Evolutionary conservation across 2,797 vertebrate genomes (phyloP).

Genomic region (Darevskia nairensis): DNA sequence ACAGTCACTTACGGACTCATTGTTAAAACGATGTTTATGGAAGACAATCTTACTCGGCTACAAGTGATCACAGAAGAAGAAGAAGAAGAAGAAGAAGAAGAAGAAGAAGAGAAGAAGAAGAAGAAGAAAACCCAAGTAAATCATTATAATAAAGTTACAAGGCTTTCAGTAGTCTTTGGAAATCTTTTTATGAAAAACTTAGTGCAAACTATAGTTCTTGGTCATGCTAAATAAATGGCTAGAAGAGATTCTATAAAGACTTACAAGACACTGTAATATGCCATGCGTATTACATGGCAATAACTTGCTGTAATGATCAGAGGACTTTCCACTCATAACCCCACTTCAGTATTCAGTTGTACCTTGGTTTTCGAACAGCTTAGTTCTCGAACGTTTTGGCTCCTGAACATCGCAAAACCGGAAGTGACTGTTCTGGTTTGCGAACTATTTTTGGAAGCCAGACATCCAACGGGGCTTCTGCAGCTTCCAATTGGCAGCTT

Average conservation of each 20-base stretch:
- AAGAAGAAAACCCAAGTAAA: not conserved
- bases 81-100: too few species aligned
- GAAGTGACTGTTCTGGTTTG: too few species aligned
- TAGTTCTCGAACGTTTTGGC: too few species aligned
- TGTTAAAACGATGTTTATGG: too few species aligned
- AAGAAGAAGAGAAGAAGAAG: too few species aligned
- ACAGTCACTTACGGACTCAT: too few species aligned
- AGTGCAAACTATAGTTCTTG: not conserved
- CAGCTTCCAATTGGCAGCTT: too few species aligned
- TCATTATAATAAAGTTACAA: conserved; percentile 17
- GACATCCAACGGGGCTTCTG: too few species aligned
- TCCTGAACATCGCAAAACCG: too few species aligned
- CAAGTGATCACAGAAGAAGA: not conserved
- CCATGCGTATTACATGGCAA: not conserved
- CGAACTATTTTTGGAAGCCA: too few species aligned
- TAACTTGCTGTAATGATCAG: not conserved
- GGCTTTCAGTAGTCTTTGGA: conserved; percentile 3
- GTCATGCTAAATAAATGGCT: not conserved
- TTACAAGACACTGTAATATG: not conserved
- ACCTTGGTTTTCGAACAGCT: not conserved
- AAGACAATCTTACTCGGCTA: too few species aligned
- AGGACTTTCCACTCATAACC: not conserved
- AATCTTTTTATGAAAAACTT: not conserved
- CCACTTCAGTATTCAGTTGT: not conserved
- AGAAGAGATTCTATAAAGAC: not conserved